Conservation (phyloP, 92 coral and sea anemone genomes). For the Hydrozoanthus gracilis region DNA sequence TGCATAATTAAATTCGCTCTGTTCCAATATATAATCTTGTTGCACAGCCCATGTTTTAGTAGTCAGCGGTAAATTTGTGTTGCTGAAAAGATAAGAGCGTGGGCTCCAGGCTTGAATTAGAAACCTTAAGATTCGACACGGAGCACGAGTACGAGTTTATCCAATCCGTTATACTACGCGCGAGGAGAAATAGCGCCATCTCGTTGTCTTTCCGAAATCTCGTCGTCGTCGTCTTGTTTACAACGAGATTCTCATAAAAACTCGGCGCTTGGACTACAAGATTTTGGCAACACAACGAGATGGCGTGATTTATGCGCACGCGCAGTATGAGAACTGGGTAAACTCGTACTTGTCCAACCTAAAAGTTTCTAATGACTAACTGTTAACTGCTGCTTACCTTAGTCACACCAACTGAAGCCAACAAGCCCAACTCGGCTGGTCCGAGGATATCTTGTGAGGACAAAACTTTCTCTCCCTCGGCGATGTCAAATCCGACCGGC, state of each 20-base stretch:
- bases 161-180: too few species aligned
- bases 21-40: background rate
- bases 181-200: too few species aligned
- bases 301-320: too few species aligned
- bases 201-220: too few species aligned
- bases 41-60: background rate
- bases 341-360: background rate
- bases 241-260: too few species aligned
- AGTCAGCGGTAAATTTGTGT: background rate
- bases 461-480: slow-evolving; percentile 76
- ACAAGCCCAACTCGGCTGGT: slow-evolving; percentile 92
- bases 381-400: slow-evolving; percentile 46
- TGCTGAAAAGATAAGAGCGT: background rate
- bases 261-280: too few species aligned
- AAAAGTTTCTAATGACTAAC: background rate
- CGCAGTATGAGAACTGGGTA: background rate
- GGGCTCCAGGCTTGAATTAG: background rate
- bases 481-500: slow-evolving; percentile 91
- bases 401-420: slow-evolving; percentile 88
- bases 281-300: too few species aligned
- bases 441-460: slow-evolving; percentile 84
- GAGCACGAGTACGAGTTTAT: too few species aligned
- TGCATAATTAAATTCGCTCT: too few species aligned
- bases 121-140: too few species aligned
- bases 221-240: too few species aligned